These are phyloP conservation scores for Drosophila varians DNA, from an alignment of 1,140 invertebrate species.

Conservation along the genomic window DNA sequence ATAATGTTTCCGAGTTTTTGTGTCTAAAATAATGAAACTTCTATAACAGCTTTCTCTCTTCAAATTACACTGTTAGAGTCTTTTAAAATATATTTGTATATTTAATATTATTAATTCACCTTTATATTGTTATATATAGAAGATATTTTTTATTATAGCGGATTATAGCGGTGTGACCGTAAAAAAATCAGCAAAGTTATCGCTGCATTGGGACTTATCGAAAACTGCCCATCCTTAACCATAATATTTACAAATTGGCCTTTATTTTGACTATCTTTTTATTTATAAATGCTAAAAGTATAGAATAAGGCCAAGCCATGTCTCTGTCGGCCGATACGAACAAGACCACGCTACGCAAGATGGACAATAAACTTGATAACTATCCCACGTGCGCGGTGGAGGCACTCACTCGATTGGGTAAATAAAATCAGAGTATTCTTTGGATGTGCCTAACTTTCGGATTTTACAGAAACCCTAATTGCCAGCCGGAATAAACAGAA, in stretches of 20 bases:
- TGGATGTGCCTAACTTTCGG: neutral
- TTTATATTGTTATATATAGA: neutral
- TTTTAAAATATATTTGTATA: neutral
- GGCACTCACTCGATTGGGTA: slow-evolving; percentile 87
- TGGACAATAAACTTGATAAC: slow-evolving; percentile 81
- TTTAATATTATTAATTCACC: neutral
- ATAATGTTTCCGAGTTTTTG: neutral
- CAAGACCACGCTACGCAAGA: slow-evolving; percentile 83
- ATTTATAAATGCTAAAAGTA: neutral
- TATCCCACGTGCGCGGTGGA: slow-evolving; percentile 88
- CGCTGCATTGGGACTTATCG: neutral
- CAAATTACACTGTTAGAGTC: neutral
- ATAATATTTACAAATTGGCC: slow-evolving; percentile 3
- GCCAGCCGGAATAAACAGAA: slow-evolving; percentile 78
- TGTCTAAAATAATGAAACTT: slow-evolving; percentile 2
- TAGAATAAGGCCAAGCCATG: slow-evolving; percentile 16
- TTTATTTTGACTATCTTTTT: slow-evolving; percentile 10
- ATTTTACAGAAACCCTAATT: slow-evolving; percentile 58
- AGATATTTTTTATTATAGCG: neutral
- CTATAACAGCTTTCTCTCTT: neutral
- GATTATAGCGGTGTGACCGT: too few species aligned
- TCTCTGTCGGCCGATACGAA: slow-evolving; percentile 51
- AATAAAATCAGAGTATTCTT: neutral
- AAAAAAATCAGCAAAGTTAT: neutral
- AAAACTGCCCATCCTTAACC: neutral